Conservation (phyloP, 2,888 invertebrate genomes). For the Scaptodrosophila latifasciaeformis region DNA sequence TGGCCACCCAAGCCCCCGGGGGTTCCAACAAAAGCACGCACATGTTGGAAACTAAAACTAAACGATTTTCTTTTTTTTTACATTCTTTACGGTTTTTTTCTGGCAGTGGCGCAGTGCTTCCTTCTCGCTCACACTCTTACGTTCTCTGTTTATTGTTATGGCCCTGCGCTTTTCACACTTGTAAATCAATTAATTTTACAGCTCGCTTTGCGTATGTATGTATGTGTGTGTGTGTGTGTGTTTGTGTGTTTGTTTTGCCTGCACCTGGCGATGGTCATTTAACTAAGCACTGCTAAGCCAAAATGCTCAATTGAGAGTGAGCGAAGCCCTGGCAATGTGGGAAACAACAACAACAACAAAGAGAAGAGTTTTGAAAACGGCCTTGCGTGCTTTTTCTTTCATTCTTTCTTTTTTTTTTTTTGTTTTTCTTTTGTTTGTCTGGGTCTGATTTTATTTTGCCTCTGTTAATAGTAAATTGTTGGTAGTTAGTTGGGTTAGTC, state of each 20-base stretch:
- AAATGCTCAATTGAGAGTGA: constrained; percentile 37
- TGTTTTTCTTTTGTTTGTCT: constrained; percentile 21
- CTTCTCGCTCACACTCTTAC: not conserved
- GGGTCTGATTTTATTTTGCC: no score
- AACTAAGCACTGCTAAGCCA: constrained; percentile 58
- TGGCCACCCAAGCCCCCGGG: constrained; percentile 26
- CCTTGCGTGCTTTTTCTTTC: constrained; percentile 21
- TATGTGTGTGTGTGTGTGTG: no score
- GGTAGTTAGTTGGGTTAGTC: constrained; percentile 28
- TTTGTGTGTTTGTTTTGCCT: no score
- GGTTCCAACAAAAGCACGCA: constrained; percentile 1
- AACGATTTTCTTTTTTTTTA: constrained; percentile 30
- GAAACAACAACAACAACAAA: constrained; percentile 17
- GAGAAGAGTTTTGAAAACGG: not conserved
- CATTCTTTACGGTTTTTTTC: constrained; percentile 29
- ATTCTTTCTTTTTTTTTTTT: no score
- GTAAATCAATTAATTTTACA: constrained; percentile 68
- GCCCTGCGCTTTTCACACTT: constrained; percentile 52
- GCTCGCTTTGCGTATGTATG: constrained; percentile 23
- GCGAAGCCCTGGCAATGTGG: constrained; percentile 52
- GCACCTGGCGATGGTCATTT: constrained; percentile 53
- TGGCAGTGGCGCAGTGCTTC: no score
- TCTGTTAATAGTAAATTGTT: constrained; percentile 42
- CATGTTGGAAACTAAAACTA: constrained; percentile 44
- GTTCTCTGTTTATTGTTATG: constrained; percentile 47